Base-by-base conservation (phyloP, 2,888 invertebrate species). In the Geophilus truncorum region DNA sequence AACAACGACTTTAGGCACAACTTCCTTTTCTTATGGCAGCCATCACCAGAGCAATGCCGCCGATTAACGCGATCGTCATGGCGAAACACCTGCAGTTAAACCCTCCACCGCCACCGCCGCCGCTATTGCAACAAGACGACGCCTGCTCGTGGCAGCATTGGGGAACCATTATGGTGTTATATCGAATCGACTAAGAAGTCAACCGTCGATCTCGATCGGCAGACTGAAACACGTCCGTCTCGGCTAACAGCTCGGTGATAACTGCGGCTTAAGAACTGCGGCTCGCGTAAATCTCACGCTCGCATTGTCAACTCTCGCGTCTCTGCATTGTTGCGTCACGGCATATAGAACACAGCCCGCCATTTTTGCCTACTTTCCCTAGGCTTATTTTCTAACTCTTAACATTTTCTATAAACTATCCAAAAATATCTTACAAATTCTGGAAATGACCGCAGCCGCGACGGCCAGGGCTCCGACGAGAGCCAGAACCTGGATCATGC, bases 61-160 rank as follows among this genome's bases (percentile, higher is more conserved):
- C 76, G 34, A 76, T 23, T 4, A 76, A 15, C 25, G 76, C 76
- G 18, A 76, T 30, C 25, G 76, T 32, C 30, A 76, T 76, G 7
- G 76, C 76, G 34, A 76, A 76, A 18, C 76, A 76, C 28, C 18
- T 76, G 28, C 76, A 76, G 76, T 76, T 76, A 18, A 76, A 76
- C 18, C 32, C 30, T 9, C 76, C 25, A 15, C 76, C 76, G 28
- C 57, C 10, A 10, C 57, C 18, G 21, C 75, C 75, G 12, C 23
- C 5, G 21, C 75, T 75, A 15, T 18, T 10, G 25, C 34, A 32
- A 30, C 32, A 76, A 28, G 18, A 7, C 3, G 28, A 0, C 70
- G 76, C 32, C 3, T 23, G 40, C 40, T 40, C 57, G 57, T 62
- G 57, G 7, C 57, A 62, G 21, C 40, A 40, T 15, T 62, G 57